Percentiles rank a stretch among this genome's conserved stretches.
phyloP scores from a whole-genome alignment of 2,113 vertebrate species.

The Bos javanicus region DNA sequence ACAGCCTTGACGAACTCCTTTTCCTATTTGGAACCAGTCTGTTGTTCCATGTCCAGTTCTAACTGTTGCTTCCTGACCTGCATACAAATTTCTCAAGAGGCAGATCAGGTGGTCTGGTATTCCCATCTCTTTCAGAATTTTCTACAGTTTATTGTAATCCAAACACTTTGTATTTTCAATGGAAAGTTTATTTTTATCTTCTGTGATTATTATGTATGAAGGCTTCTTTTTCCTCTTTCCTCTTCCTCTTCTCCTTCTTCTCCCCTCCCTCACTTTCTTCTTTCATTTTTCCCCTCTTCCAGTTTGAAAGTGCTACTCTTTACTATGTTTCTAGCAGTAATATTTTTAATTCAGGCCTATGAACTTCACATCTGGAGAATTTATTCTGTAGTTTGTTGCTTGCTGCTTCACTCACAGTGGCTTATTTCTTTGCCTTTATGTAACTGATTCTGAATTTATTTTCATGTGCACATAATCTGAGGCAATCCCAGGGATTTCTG shows the following conservation, averaged over 20 bases:
- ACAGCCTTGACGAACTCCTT: too few relatives aligned
- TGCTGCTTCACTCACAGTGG: neutral
- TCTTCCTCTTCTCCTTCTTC: neutral
- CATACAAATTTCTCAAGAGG: too few relatives aligned
- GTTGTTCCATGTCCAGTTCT: too few relatives aligned
- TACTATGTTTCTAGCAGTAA: neutral
- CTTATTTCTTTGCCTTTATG: neutral
- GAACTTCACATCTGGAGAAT: neutral
- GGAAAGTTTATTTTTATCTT: neutral
- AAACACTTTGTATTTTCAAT: neutral
- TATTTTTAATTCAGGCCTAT: neutral
- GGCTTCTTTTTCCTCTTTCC: neutral
- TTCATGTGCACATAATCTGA: neutral
- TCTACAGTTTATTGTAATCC: too few relatives aligned
- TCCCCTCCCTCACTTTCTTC: rapidly evolving
- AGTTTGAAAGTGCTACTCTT: neutral
- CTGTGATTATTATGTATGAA: neutral
- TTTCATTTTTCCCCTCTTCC: neutral
- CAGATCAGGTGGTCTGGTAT: too few relatives aligned
- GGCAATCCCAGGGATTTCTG: rapidly evolving
- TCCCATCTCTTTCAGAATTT: too few relatives aligned
- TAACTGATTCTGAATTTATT: neutral
- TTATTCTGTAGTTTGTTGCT: neutral
- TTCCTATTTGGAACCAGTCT: too few relatives aligned
- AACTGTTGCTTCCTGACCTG: too few relatives aligned